These are phyloP conservation scores for Callosobruchus maculatus DNA, from an alignment of 2,888 invertebrate genomes.

Conservation along the genomic window DNA sequence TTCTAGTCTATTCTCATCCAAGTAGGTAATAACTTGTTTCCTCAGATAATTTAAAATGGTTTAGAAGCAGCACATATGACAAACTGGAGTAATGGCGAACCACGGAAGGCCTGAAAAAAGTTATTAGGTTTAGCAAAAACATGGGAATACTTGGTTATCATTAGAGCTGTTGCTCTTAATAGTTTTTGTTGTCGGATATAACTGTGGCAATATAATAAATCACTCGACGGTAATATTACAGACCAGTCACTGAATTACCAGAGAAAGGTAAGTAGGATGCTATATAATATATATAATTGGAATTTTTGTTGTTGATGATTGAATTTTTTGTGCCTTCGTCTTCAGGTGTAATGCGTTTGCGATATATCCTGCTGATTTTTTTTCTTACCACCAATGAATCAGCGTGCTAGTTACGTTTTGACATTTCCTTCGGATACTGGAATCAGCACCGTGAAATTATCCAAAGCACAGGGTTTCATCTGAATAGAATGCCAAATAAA, in stretches of 20 bases:
- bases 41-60: not conserved
- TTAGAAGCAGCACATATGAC: not conserved
- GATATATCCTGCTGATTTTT: not conserved
- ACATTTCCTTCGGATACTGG: too few species aligned
- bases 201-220: not conserved
- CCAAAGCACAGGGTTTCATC: too few species aligned
- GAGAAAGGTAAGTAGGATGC: not conserved
- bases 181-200: not conserved
- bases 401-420: too few species aligned
- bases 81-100: not conserved
- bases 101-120: not conserved
- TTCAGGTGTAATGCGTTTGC: not conserved
- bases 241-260: not conserved
- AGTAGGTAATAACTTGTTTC: not conserved
- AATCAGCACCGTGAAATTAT: too few species aligned
- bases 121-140: not conserved
- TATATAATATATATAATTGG: not conserved
- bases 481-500: too few species aligned
- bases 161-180: not conserved
- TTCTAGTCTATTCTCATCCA: not conserved
- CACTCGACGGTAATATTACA: not conserved
- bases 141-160: not conserved
- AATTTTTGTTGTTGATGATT: not conserved
- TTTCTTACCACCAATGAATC: too few species aligned
- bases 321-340: not conserved